Evolutionary conservation across 2,888 invertebrate species (phyloP).

Genomic region (Julus scandinavius): DNA sequence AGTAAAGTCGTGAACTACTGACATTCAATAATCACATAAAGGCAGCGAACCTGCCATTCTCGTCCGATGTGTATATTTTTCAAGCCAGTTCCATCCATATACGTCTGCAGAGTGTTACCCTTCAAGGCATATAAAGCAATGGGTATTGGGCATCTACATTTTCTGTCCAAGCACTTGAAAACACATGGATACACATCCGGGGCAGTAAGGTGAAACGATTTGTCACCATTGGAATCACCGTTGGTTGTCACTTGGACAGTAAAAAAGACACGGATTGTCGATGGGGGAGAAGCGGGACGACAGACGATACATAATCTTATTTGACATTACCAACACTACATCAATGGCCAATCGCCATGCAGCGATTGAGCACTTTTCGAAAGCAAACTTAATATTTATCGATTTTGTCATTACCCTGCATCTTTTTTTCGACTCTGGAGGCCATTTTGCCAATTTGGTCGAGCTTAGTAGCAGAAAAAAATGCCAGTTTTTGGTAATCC

Average conservation of each 20-base stretch:
- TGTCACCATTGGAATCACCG: slow-evolving; percentile 18
- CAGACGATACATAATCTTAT: slow-evolving; percentile 18
- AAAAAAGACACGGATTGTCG: slow-evolving; percentile 2
- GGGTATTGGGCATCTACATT: slow-evolving; percentile 11
- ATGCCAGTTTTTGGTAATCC: not conserved
- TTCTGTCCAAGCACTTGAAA: slow-evolving; percentile 18
- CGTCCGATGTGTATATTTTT: not conserved
- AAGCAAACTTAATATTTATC: slow-evolving; percentile 18
- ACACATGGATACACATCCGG: slow-evolving; percentile 18
- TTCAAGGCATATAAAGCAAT: not conserved
- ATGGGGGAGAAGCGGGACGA: slow-evolving; percentile 18
- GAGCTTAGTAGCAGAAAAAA: not conserved
- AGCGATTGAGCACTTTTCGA: slow-evolving; percentile 3
- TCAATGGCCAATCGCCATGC: slow-evolving; percentile 10
- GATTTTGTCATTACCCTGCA: slow-evolving; percentile 3
- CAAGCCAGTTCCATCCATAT: not conserved
- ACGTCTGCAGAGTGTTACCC: not conserved
- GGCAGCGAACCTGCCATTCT: slow-evolving; percentile 18
- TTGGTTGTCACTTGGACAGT: slow-evolving; percentile 3
- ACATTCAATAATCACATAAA: slow-evolving; percentile 18
- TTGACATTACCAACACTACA: slow-evolving; percentile 11
- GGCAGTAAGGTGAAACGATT: slow-evolving; percentile 18
- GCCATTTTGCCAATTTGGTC: slow-evolving; percentile 2
- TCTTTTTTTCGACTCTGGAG: not conserved
- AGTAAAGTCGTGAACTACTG: slow-evolving; percentile 11